Evolutionary conservation across 2,113 vertebrate species (phyloP).

Genomic region (Chloroceryle aenea): DNA sequence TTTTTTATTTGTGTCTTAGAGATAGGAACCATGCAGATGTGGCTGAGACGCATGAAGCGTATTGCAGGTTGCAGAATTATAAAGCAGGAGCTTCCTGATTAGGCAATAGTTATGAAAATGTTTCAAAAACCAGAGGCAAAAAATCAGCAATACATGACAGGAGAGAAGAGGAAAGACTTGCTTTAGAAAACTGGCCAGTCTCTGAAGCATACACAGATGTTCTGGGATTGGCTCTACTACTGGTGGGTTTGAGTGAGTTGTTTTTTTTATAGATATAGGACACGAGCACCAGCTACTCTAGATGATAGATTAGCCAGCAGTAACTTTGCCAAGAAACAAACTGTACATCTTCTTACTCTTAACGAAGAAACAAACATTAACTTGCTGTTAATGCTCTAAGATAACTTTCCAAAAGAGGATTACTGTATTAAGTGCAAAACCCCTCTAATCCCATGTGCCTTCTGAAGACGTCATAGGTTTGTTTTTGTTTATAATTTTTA

Average conservation of each 20-base stretch:
- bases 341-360: not conserved
- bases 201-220: not conserved
- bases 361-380: conserved; percentile 8
- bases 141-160: not conserved
- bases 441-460: not conserved
- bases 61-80: not conserved
- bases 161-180: not conserved
- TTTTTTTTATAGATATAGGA: not conserved
- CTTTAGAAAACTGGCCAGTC: not conserved
- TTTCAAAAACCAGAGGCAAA: not conserved
- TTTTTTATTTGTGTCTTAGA: not conserved
- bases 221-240: not conserved
- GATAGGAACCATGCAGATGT: not conserved
- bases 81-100: not conserved
- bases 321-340: not conserved
- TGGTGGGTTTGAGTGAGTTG: not conserved
- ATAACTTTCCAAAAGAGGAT: not conserved
- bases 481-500: conserved; percentile 6
- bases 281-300: not conserved
- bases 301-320: not conserved
- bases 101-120: not conserved
- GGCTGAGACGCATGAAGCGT: not conserved
- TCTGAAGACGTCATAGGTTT: not conserved
- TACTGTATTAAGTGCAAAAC: not conserved
- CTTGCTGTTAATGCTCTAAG: not conserved